phyloP scores from a whole-genome alignment of 2,888 invertebrate genomes.

The Willowsia nigromaculata region DNA sequence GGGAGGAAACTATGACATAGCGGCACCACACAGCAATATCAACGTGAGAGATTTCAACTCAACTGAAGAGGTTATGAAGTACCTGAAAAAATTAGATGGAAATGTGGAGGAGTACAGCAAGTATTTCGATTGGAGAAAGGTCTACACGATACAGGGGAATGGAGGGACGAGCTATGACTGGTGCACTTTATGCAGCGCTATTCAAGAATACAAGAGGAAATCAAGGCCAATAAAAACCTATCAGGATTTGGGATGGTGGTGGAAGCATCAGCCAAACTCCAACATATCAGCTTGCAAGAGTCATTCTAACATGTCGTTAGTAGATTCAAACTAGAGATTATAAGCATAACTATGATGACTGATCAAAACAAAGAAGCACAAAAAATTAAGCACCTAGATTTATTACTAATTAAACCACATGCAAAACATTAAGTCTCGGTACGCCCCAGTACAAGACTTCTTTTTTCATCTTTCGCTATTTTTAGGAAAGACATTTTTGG shows the following conservation, averaged over 20 bases:
- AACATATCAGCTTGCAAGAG: not conserved
- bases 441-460: too few species aligned
- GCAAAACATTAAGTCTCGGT: too few species aligned
- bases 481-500: too few species aligned
- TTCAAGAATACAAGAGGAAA: not conserved
- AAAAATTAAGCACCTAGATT: too few species aligned
- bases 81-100: slow-evolving; percentile 75
- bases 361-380: too few species aligned
- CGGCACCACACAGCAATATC: not conserved
- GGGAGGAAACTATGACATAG: not conserved
- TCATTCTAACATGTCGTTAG: too few species aligned
- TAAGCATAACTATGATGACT: too few species aligned
- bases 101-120: slow-evolving; percentile 68
- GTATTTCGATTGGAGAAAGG: slow-evolving; percentile 71
- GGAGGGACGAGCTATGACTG: too few species aligned
- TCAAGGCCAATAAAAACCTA: not conserved
- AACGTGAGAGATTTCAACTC: not conserved
- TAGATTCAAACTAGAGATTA: too few species aligned
- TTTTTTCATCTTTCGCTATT: too few species aligned
- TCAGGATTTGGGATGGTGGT: not conserved
- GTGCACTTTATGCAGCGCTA: not conserved
- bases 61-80: slow-evolving; percentile 76
- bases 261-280: not conserved
- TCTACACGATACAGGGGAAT: not conserved
- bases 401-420: too few species aligned